phyloP scores from a whole-genome alignment of 2,113 vertebrate genomes.

The Chionomys nivalis region DNA sequence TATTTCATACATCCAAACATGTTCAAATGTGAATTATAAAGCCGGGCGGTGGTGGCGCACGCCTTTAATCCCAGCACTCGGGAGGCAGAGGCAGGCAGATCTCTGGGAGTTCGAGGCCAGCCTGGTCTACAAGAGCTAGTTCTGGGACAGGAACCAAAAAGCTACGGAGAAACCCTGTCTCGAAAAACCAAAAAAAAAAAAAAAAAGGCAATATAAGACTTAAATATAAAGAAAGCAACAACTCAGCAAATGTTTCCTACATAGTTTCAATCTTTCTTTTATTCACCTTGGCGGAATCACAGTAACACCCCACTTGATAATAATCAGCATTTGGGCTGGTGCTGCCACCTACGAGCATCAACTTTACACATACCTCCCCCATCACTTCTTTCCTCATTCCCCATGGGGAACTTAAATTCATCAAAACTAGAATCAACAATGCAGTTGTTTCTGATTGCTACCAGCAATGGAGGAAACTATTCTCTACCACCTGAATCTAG shows the following conservation, averaged over 20 bases:
- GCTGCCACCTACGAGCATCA: background rate
- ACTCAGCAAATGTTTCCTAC: background rate
- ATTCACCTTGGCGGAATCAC: background rate
- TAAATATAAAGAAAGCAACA: background rate
- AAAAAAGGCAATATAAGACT: background rate
- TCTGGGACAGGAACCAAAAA: no score
- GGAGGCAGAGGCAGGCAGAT: no score
- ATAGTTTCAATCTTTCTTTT: background rate
- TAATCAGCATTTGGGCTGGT: rapidly evolving
- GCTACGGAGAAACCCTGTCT: no score
- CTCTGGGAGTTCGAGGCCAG: no score
- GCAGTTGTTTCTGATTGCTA: background rate
- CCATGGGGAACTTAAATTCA: background rate
- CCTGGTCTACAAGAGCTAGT: no score
- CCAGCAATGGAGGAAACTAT: background rate
- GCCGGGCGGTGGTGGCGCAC: no score
- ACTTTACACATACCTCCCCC: background rate
- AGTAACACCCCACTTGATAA: no score
- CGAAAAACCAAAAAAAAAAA: no score
- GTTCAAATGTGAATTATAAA: background rate
- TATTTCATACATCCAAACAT: background rate
- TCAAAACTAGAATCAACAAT: background rate
- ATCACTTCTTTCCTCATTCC: background rate
- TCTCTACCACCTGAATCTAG: no score
- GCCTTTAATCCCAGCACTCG: no score